Percentiles rank a stretch among this genome's conserved stretches.
These are phyloP conservation scores for Pseudoips prasinana DNA, from an alignment of 2,888 invertebrate genomes.

Conservation along the genomic window DNA sequence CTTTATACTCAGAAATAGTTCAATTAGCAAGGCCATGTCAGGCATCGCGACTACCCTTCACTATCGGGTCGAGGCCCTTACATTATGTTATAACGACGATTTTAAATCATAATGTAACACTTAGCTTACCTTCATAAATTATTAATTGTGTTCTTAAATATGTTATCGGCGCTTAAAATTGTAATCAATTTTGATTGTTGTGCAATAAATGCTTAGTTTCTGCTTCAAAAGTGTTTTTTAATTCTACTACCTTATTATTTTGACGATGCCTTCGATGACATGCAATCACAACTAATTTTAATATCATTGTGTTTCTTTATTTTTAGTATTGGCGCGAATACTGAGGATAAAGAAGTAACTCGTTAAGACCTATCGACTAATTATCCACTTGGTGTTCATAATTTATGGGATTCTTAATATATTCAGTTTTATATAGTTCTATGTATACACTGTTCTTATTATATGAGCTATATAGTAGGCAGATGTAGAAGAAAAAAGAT, in stretches of 20 bases:
- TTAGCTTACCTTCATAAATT: constrained; percentile 34
- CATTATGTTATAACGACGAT: constrained; percentile 4
- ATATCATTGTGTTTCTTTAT: too few relatives aligned
- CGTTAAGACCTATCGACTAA: too few relatives aligned
- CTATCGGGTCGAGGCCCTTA: constrained; percentile 31
- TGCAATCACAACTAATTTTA: too few relatives aligned
- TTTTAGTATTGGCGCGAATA: too few relatives aligned
- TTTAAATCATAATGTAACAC: constrained; percentile 20
- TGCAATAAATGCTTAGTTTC: constrained; percentile 42
- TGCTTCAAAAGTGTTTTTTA: constrained; percentile 33
- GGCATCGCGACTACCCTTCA: constrained; percentile 42
- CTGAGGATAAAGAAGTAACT: too few relatives aligned
- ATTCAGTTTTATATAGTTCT: too few relatives aligned
- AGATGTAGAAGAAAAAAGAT: too few relatives aligned
- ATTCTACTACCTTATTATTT: constrained; percentile 3
- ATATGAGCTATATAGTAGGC: too few relatives aligned
- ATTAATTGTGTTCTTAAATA: constrained; percentile 29
- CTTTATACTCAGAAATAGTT: constrained; percentile 26
- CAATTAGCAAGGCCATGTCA: constrained; percentile 34
- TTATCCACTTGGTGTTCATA: too few relatives aligned
- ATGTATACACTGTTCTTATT: too few relatives aligned
- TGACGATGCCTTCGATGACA: too few relatives aligned
- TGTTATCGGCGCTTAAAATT: constrained; percentile 31
- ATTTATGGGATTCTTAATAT: too few relatives aligned
- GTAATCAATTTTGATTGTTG: constrained; percentile 33